Evolutionary conservation across 2,888 invertebrate species (phyloP).

Genomic region (Tetrapedia diversipes): DNA sequence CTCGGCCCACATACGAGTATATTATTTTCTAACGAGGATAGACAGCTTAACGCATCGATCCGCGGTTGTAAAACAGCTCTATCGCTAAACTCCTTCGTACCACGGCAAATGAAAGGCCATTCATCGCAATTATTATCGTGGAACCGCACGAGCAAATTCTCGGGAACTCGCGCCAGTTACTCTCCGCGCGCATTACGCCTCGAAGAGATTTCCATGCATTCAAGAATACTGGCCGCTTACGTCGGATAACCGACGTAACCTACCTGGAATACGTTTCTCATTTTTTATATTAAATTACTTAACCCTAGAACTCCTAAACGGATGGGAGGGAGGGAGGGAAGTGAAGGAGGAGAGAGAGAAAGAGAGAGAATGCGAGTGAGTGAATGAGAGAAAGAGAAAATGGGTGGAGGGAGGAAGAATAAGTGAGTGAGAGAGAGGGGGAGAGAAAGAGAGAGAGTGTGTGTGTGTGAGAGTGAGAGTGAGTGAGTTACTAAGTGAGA

Average conservation of each 20-base stretch:
- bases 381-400: too few relatives aligned
- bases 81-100: slow-evolving; percentile 61
- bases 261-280: slow-evolving; percentile 19
- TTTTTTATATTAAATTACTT: slow-evolving; percentile 9
- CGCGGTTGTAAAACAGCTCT: slow-evolving; percentile 52
- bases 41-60: slow-evolving; percentile 61
- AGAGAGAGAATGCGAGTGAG: too few relatives aligned
- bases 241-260: slow-evolving; percentile 14
- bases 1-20: slow-evolving; percentile 44
- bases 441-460: too few relatives aligned
- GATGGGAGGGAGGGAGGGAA: too few relatives aligned
- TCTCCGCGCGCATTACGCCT: slow-evolving; percentile 19
- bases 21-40: slow-evolving; percentile 64
- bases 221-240: slow-evolving; percentile 47
- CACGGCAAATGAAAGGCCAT: slow-evolving; percentile 62
- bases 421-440: too few relatives aligned
- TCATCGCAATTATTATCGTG: slow-evolving; percentile 65
- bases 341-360: too few relatives aligned
- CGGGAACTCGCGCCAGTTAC: slow-evolving; percentile 45
- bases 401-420: too few relatives aligned
- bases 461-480: too few relatives aligned
- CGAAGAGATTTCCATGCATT: slow-evolving; percentile 42
- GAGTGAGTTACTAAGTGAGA: too few relatives aligned
- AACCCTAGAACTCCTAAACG: too few relatives aligned
- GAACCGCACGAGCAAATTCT: slow-evolving; percentile 46